These are phyloP conservation scores for Psittacula cyanocephala DNA, from an alignment of 2,113 vertebrate genomes.

Conservation along the genomic window DNA sequence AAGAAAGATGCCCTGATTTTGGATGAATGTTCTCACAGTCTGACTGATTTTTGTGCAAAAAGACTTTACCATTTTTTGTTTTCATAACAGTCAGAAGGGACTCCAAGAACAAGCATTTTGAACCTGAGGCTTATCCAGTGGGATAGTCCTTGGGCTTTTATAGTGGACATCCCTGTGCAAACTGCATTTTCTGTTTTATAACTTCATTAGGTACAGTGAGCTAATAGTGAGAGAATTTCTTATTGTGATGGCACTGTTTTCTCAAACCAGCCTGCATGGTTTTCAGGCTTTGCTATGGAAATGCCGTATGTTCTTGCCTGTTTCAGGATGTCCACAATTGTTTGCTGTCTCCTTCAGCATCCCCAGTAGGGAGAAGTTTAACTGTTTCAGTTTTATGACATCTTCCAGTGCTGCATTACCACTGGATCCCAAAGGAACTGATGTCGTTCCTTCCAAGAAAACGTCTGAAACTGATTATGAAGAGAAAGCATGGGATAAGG, in stretches of 20 bases:
- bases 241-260: constrained; percentile 61
- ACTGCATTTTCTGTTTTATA: not conserved
- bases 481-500: not conserved
- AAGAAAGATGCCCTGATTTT: not conserved
- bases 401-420: not conserved
- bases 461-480: not conserved
- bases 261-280: not conserved
- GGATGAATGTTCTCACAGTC: not conserved
- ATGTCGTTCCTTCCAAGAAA: not conserved
- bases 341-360: not conserved
- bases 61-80: not conserved
- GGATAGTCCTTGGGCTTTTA: not conserved
- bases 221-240: not conserved
- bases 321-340: not conserved
- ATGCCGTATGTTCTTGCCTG: not conserved
- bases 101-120: not conserved
- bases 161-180: not conserved
- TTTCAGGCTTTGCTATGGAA: constrained; percentile 60
- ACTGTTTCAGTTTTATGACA: constrained; percentile 26
- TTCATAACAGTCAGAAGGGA: not conserved
- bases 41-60: not conserved
- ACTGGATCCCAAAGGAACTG: constrained; percentile 17
- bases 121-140: not conserved
- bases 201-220: not conserved
- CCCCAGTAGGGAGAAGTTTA: not conserved